Evolutionary conservation across 2,888 invertebrate genomes (phyloP).

Genomic region (Luperina nickerlii): DNA sequence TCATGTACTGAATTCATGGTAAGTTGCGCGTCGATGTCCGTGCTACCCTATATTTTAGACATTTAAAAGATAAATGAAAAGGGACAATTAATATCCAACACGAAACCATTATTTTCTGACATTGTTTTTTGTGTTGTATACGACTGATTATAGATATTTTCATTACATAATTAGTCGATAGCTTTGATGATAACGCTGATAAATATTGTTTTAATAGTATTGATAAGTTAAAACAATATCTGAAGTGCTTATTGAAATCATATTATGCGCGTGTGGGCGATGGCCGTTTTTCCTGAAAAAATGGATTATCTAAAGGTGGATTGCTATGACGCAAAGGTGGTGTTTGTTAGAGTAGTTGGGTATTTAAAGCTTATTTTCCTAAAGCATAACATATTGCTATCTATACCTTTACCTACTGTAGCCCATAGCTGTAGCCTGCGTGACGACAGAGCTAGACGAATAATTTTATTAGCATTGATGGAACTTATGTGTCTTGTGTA

Average conservation of each 20-base stretch:
- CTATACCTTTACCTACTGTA: neutral
- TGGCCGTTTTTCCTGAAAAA: neutral
- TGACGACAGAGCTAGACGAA: slow-evolving; percentile 10
- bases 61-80: neutral
- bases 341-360: neutral
- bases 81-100: neutral
- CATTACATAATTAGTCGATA: slow-evolving; percentile 55
- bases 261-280: slow-evolving; percentile 5
- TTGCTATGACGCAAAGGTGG: neutral
- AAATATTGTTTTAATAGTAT: slow-evolving; percentile 21
- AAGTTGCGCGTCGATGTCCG: too few species aligned
- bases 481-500: slow-evolving; percentile 31
- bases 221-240: slow-evolving; percentile 40
- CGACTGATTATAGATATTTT: slow-evolving; percentile 33
- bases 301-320: neutral
- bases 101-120: slow-evolving; percentile 4
- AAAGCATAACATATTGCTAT: neutral
- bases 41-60: neutral
- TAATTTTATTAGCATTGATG: slow-evolving; percentile 9
- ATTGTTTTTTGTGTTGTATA: slow-evolving; percentile 28
- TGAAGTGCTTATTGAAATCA: slow-evolving; percentile 11
- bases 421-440: neutral
- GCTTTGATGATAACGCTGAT: slow-evolving; percentile 40
- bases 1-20: too few species aligned
- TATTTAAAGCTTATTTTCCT: slow-evolving; percentile 1